Evolutionary conservation across 2,797 vertebrate species (phyloP), one percentile per base, ranked within the genome.

Genomic region (Mormyrus proboscirostris): DNA sequence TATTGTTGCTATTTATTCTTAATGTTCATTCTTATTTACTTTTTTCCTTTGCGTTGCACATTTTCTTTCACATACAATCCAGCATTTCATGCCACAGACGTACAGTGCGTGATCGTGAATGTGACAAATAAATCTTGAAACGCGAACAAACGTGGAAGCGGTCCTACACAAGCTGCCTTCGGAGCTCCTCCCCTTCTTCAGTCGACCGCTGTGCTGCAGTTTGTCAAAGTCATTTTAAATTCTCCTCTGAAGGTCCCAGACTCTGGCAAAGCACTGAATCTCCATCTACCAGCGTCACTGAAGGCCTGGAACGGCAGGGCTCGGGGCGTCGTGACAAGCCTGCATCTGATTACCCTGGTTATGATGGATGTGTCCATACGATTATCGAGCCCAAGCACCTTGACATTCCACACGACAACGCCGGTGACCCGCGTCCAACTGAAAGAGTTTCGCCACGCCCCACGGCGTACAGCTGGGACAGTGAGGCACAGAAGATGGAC

Each of bases 401-500:
- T 50, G 44, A 22, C 14, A 4, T 50, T 84, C 44, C 41, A n/a
- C 44, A 83, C 10, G 44, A 47, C 14, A 16, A 25, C 0, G 57
- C 4, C 9, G 3, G 59, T 7, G 8, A 62, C 86, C 55, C 2
- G 0, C 19, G 8, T 59, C 50, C 50, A 55, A 16, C 79, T 84
- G 5, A 10, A 2, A 9, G 79, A 83, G 16, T 25, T 29, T 33
- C 10, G 1, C 3, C 84, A 55, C 3, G 7, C 50, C 4, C 51
- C n/a, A 33, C 3, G 3, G 9, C 49, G 1, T 12, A 16, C 41
- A 10, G 22, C n/a, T 6, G 47, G 41, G 16, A 7, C 9, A 14
- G 14, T 50, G 55, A 47, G 49, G 86, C 33, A 85, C 49, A 49
- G 49, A 92, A 90, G 90, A 92, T 87, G 87, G 87, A 86, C 89